A percentile compares a stretch with the other conserved stretches of the same genome.
Conservation (phyloP, 1,140 invertebrate genomes). For the Procambarus clarkii region DNA sequence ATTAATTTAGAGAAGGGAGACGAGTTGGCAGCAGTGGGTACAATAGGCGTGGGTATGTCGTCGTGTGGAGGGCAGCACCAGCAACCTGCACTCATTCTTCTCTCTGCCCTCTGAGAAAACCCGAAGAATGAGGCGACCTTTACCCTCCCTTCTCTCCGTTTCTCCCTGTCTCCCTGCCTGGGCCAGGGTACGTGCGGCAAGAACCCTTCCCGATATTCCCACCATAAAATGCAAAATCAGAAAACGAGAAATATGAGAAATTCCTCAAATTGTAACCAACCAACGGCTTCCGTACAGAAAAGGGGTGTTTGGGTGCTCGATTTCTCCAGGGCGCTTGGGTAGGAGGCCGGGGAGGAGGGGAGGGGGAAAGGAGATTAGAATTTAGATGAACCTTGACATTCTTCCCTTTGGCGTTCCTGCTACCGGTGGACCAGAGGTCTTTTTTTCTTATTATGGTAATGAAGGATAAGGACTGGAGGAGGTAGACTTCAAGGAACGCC, state of each 20-base stretch:
- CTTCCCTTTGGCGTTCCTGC: no score
- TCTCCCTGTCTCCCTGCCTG: neutral
- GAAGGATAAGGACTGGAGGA: no score
- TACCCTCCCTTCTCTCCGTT: neutral
- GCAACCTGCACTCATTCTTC: slow-evolving; percentile 47
- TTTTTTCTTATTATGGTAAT: no score
- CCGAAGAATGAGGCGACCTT: slow-evolving; percentile 24
- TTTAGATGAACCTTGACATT: slow-evolving; percentile 13
- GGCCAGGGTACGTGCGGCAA: neutral
- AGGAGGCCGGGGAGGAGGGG: neutral
- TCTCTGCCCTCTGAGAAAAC: slow-evolving; percentile 27
- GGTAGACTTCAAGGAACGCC: no score
- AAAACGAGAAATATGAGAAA: slow-evolving; percentile 38
- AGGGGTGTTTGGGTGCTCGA: no score
- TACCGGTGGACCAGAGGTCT: no score
- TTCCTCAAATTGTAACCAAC: slow-evolving; percentile 14
- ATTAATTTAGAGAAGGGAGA: no score
- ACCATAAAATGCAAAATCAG: slow-evolving; percentile 37
- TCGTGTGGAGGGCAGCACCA: slow-evolving; percentile 13
- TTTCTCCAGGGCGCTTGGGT: no score
- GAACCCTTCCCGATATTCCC: slow-evolving; percentile 22
- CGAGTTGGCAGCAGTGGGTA: neutral
- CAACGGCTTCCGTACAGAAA: no score
- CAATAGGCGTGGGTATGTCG: slow-evolving; percentile 42
- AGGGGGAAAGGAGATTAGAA: slow-evolving; percentile 1